phyloP scores from a whole-genome alignment of 2,113 vertebrate species.

The Chamaetylas fuelleborni region DNA sequence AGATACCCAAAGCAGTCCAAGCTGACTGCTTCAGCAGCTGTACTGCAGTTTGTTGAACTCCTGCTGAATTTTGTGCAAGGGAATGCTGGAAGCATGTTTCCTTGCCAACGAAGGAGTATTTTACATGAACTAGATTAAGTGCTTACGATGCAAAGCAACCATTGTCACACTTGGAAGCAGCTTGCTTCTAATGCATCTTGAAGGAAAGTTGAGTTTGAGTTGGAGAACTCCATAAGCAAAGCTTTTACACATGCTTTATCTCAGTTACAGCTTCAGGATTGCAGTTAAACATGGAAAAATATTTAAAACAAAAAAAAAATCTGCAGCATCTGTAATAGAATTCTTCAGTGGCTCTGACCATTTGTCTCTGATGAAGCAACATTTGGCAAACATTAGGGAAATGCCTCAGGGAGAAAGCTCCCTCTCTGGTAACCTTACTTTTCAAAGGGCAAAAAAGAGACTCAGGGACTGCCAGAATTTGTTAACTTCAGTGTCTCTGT shows the following conservation, averaged over 20 bases:
- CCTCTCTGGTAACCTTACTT: not conserved
- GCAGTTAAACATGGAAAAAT: not conserved
- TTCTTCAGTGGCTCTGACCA: not conserved
- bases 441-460: not conserved
- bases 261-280: not conserved
- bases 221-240: not conserved
- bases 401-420: not conserved
- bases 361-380: not conserved
- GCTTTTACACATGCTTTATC: not conserved
- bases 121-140: not conserved
- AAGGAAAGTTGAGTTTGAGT: not conserved
- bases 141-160: not conserved
- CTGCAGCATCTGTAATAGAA: not conserved
- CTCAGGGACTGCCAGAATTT: not conserved
- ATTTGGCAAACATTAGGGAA: constrained; percentile 25
- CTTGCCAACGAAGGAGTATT: not conserved
- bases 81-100: not conserved
- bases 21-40: not conserved
- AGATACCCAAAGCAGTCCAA: not conserved
- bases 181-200: not conserved
- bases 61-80: not conserved
- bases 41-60: not conserved
- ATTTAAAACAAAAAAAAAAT: not conserved
- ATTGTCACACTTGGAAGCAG: not conserved
- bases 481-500: not conserved